phyloP scores from a whole-genome alignment of 2,797 vertebrate species.

The Myotis findleyi region DNA sequence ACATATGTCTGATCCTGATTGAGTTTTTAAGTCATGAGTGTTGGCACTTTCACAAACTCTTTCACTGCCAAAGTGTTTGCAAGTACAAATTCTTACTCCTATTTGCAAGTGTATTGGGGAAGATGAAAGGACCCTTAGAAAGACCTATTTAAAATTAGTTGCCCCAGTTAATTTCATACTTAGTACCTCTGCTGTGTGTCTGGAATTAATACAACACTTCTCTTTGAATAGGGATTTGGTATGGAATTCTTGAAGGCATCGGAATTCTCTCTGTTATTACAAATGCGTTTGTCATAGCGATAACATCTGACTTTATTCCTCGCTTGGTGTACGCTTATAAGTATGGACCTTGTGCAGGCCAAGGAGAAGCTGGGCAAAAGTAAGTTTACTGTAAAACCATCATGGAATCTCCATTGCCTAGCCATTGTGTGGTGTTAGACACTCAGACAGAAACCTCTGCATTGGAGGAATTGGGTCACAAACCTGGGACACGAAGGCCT shows the following conservation, averaged over 20 bases:
- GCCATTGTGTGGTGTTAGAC: neutral
- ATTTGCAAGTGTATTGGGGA: neutral
- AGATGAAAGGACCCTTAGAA: neutral
- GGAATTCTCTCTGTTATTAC: constrained; percentile 93
- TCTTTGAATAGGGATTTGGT: constrained; percentile 90
- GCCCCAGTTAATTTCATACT: neutral
- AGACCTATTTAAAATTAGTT: neutral
- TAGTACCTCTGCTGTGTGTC: neutral
- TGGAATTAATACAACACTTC: constrained; percentile 68
- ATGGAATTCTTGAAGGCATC: constrained; percentile 92
- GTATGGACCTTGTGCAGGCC: constrained; percentile 92
- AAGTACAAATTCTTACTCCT: neutral
- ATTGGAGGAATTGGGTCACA: neutral
- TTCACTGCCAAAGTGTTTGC: neutral
- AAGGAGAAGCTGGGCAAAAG: constrained; percentile 95
- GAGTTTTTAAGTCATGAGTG: neutral
- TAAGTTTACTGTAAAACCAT: constrained; percentile 83
- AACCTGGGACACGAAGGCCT: neutral
- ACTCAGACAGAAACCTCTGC: neutral
- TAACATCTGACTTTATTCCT: constrained; percentile 92
- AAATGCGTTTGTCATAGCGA: constrained; percentile 92
- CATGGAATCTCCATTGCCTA: neutral
- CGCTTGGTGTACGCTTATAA: constrained; percentile 92
- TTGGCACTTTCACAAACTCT: neutral
- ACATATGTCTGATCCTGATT: neutral